These are phyloP conservation scores for Scyliorhinus canicula DNA, from an alignment of 2,797 vertebrate species.

Conservation along the genomic window DNA sequence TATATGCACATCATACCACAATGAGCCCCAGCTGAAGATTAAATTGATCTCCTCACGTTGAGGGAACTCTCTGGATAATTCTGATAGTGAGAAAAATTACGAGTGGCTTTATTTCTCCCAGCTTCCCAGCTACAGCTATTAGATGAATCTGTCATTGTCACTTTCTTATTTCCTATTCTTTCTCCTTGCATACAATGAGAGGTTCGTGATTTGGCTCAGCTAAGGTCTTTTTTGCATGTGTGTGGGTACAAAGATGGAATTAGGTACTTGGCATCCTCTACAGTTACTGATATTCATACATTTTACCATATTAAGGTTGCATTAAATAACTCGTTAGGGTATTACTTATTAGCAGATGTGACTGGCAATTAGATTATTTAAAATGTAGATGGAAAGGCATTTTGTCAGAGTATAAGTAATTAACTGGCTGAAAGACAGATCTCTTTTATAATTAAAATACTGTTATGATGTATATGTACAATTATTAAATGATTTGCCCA, in stretches of 20 bases:
- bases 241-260: not conserved
- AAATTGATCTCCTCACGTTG: not conserved
- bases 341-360: not conserved
- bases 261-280: not conserved
- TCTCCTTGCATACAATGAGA: not conserved
- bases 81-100: not conserved
- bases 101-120: not conserved
- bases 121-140: not conserved
- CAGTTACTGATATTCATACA: not conserved
- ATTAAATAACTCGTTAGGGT: not conserved
- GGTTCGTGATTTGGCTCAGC: not conserved
- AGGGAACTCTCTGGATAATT: not conserved
- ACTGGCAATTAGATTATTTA: not conserved
- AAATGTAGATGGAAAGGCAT: not conserved
- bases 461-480: not conserved
- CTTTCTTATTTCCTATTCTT: not conserved
- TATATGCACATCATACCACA: too few relatives aligned
- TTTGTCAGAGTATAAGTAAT: not conserved
- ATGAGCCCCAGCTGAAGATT: not conserved
- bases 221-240: not conserved
- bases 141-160: not conserved
- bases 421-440: not conserved
- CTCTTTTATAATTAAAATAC: not conserved
- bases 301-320: not conserved
- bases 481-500: not conserved